Evolutionary conservation across 2,797 vertebrate genomes (phyloP).

Genomic region (Phaenicophaeus curvirostris): DNA sequence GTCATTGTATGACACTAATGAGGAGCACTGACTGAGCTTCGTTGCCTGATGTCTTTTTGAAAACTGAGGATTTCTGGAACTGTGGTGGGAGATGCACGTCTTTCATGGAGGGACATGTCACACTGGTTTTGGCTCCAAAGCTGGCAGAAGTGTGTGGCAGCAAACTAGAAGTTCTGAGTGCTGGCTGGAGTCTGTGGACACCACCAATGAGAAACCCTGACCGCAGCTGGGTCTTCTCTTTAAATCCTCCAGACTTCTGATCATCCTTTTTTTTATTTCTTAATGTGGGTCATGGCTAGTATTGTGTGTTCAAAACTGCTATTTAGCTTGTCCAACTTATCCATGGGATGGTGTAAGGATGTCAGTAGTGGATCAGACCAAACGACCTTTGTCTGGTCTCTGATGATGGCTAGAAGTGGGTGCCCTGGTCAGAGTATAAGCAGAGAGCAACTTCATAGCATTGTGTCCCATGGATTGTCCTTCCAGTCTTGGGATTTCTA

Average conservation of each 20-base stretch:
- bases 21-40: rapidly evolving
- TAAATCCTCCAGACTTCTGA: background rate
- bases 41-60: background rate
- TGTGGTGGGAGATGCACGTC: rapidly evolving
- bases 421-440: background rate
- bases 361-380: background rate
- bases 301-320: background rate
- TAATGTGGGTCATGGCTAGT: background rate
- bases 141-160: background rate
- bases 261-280: background rate
- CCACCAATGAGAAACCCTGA: background rate
- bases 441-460: background rate
- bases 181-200: background rate
- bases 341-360: rapidly evolving
- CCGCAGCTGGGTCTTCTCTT: background rate
- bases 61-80: background rate
- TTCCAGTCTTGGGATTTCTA: background rate
- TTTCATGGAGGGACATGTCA: rapidly evolving
- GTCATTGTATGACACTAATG: rapidly evolving
- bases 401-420: background rate
- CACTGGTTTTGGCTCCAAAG: background rate
- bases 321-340: background rate
- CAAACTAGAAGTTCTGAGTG: background rate
- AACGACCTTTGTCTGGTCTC: background rate
- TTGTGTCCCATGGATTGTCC: background rate